Conservation (phyloP, 2,113 vertebrate species). For the Lasiurus cinereus region DNA sequence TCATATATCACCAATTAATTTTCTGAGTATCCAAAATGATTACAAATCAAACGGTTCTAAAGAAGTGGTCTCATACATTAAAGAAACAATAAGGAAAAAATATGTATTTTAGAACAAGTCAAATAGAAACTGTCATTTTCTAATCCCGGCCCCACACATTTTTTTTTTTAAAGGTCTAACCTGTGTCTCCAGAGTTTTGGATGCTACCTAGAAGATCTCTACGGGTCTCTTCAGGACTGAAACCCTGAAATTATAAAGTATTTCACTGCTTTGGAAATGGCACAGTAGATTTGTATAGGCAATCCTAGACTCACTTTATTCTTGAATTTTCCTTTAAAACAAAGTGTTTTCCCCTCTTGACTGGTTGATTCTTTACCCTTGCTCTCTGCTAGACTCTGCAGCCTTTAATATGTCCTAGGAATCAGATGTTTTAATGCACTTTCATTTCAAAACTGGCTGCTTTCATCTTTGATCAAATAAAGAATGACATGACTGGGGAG, state of each 20-base stretch:
- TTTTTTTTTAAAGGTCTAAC: neutral
- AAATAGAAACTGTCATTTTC: neutral
- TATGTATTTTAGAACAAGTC: neutral
- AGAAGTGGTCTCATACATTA: neutral
- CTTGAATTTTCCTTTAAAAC: neutral
- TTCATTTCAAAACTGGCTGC: conserved; percentile 67
- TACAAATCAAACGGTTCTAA: neutral
- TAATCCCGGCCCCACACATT: rapidly evolving
- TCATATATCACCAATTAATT: neutral
- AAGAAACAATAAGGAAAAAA: neutral
- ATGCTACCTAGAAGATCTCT: no score
- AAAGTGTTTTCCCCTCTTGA: neutral
- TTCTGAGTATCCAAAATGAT: neutral
- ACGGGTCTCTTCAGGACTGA: neutral
- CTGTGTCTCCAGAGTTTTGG: neutral
- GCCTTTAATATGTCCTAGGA: conserved; percentile 21
- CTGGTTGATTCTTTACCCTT: conserved; percentile 28
- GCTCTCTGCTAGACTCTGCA: neutral
- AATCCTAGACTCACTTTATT: neutral
- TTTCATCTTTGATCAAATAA: conserved; percentile 66
- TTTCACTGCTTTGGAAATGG: neutral
- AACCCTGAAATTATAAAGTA: neutral
- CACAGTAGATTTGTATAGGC: neutral
- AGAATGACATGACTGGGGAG: neutral
- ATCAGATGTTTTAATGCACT: conserved; percentile 59